A percentile compares a stretch with the other conserved stretches of the same genome.
These are phyloP conservation scores for Sebastolobus altivelis DNA, from an alignment of 2,797 vertebrate species.

Conservation along the genomic window DNA sequence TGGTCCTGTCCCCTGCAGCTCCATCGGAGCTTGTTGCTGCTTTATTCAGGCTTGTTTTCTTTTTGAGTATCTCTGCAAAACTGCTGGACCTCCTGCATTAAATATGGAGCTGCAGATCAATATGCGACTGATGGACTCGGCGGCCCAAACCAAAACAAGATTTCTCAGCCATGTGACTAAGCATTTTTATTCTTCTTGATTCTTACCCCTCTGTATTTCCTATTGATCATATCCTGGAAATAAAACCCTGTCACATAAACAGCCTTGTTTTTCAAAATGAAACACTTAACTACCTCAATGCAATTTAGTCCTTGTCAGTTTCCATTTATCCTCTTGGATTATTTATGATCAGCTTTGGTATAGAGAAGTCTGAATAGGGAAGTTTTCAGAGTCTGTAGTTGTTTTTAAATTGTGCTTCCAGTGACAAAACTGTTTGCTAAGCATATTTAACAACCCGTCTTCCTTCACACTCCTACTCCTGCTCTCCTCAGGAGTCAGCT, in stretches of 20 bases:
- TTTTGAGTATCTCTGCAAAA: conserved; percentile 31
- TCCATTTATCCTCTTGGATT: conserved; percentile 40
- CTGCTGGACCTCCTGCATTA: conserved; percentile 27
- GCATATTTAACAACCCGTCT: conserved; percentile 27
- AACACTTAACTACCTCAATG: conserved; percentile 39
- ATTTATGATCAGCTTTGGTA: conserved; percentile 31
- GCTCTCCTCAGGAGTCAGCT: conserved; percentile 25
- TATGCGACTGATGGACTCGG: conserved; percentile 15
- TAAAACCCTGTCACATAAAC: conserved; percentile 29
- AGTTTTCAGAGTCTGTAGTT: neutral
- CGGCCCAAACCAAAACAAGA: conserved; percentile 28
- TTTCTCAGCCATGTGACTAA: conserved; percentile 22
- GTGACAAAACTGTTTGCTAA: conserved; percentile 35
- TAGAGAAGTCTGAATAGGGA: neutral
- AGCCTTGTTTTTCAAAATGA: conserved; percentile 33
- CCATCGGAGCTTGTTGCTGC: neutral
- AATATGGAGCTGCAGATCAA: conserved; percentile 36
- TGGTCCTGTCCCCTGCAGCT: neutral
- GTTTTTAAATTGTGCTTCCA: conserved; percentile 3
- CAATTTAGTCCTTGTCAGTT: conserved; percentile 38
- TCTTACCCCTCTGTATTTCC: conserved; percentile 4
- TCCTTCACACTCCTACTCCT: conserved; percentile 11
- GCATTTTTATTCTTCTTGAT: conserved; percentile 38
- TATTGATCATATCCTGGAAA: conserved; percentile 25
- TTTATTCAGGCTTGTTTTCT: conserved; percentile 20